Percentiles rank a stretch among this genome's conserved stretches.
These are phyloP conservation scores for Scomber scombrus DNA, from an alignment of 2,113 vertebrate species.

Conservation along the genomic window DNA sequence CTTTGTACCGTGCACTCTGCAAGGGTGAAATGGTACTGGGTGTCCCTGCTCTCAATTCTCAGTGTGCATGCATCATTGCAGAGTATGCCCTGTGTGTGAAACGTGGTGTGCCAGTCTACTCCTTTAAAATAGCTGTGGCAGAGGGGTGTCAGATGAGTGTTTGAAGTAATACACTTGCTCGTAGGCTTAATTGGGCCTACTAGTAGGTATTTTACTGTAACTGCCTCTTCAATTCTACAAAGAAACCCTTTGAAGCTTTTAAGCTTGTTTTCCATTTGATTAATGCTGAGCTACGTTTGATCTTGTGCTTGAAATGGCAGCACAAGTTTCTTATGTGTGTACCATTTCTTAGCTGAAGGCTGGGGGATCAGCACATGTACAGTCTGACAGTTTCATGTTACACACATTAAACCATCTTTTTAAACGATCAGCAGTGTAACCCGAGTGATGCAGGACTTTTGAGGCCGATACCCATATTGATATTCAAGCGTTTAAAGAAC, in stretches of 20 bases:
- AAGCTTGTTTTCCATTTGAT: conserved; percentile 5
- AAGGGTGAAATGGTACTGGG: conserved; percentile 30
- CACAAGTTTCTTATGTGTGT: conserved; percentile 2
- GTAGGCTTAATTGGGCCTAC: conserved; percentile 28
- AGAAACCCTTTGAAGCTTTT: conserved; percentile 46
- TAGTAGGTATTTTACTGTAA: conserved; percentile 43
- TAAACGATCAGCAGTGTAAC: no score
- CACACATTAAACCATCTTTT: not conserved
- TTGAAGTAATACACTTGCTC: conserved; percentile 16
- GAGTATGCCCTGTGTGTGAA: not conserved
- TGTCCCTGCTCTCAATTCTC: conserved; percentile 15
- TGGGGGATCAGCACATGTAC: not conserved
- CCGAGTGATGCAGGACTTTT: no score
- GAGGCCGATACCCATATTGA: no score
- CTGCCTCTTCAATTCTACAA: conserved; percentile 8
- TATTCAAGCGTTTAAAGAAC: no score
- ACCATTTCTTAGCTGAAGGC: conserved; percentile 12
- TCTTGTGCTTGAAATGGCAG: conserved; percentile 23
- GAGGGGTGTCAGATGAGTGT: not conserved
- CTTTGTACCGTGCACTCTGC: conserved; percentile 28
- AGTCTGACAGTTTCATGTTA: not conserved
- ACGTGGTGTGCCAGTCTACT: not conserved
- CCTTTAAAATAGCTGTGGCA: conserved; percentile 33
- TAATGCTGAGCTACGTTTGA: conserved; percentile 43
- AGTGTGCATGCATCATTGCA: not conserved